A percentile compares a stretch with the other conserved stretches of the same genome.
Evolutionary conservation across 2,797 vertebrate species (phyloP).

Genomic region (Dryobates pubescens): DNA sequence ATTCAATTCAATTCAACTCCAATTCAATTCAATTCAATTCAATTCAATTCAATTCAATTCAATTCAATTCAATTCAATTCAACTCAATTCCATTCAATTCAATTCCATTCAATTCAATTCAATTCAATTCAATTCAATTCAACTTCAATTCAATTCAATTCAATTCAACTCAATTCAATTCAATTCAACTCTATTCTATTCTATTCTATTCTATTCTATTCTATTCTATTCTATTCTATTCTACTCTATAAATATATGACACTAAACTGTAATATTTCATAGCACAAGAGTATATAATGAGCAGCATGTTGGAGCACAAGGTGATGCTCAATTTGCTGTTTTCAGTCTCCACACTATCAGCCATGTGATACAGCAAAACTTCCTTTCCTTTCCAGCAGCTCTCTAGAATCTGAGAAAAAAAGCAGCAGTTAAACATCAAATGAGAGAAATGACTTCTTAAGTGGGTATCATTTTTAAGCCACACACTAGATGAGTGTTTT

Average conservation of each 20-base stretch:
- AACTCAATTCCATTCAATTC: no score
- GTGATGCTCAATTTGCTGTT: not conserved
- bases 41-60: no score
- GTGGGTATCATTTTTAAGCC: not conserved
- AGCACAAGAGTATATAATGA: constrained; percentile 11
- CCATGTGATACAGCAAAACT: not conserved
- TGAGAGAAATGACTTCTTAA: constrained; percentile 10
- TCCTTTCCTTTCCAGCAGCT: not conserved
- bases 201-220: no score
- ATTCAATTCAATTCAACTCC: no score
- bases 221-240: no score
- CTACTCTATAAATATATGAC: not conserved
- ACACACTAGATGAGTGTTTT: not conserved
- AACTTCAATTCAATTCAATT: no score
- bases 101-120: no score
- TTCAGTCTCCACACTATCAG: not conserved
- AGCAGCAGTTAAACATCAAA: not conserved
- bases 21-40: no score
- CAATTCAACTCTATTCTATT: no score
- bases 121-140: no score
- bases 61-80: no score
- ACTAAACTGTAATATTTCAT: not conserved
- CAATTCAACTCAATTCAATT: no score
- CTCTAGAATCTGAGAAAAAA: not conserved
- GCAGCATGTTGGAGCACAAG: not conserved